Conservation (phyloP, 2,888 invertebrate genomes). For the Dasypogon diadema region DNA sequence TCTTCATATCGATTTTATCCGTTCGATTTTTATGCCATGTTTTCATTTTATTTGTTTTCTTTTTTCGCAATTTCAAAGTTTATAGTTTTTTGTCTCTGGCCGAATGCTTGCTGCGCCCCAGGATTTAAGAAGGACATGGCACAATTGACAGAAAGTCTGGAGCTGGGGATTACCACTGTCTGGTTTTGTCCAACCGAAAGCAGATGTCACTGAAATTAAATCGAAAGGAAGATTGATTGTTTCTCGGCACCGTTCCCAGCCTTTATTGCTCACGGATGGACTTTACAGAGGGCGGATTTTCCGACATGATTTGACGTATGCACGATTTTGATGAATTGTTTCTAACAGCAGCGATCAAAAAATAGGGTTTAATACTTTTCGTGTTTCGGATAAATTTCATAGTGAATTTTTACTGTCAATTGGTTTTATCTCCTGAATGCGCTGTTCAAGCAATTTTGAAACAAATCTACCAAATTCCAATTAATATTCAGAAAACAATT, state of each 20-base stretch:
- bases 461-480: no score
- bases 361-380: no score
- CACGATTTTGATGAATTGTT: conserved; percentile 47
- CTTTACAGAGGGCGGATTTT: conserved; percentile 32
- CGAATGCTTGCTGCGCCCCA: not conserved
- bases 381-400: no score
- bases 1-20: conserved; percentile 28
- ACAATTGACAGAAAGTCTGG: conserved; percentile 29
- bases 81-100: conserved; percentile 11
- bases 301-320: conserved; percentile 39
- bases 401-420: no score
- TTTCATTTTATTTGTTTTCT: conserved; percentile 29
- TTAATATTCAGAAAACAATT: no score
- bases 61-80: not conserved
- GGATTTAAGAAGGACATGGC: conserved; percentile 35
- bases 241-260: conserved; percentile 57
- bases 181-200: conserved; percentile 60
- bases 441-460: no score
- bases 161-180: conserved; percentile 44
- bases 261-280: conserved; percentile 25
- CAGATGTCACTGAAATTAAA: conserved; percentile 69
- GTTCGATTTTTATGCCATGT: conserved; percentile 22
- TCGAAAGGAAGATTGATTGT: conserved; percentile 68
- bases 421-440: no score
- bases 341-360: no score